These are phyloP conservation scores for Mobula hypostoma DNA, from an alignment of 2,113 vertebrate species.

Conservation along the genomic window DNA sequence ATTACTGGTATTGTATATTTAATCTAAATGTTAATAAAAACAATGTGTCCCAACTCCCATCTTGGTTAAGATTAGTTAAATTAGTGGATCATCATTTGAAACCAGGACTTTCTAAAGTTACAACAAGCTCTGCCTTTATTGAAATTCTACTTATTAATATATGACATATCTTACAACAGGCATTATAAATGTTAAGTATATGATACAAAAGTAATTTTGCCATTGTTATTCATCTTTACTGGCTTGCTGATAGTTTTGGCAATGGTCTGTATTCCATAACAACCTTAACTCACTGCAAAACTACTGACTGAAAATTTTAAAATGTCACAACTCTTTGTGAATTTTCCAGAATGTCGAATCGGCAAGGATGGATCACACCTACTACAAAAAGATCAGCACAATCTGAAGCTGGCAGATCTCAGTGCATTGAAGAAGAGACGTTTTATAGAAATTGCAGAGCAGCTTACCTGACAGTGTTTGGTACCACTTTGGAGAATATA, in stretches of 20 bases:
- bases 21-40: not conserved
- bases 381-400: not conserved
- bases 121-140: not conserved
- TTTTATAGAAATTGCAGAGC: conserved; percentile 81
- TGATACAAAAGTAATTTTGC: not conserved
- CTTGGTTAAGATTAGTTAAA: not conserved
- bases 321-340: too few species aligned
- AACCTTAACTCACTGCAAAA: not conserved
- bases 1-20: not conserved
- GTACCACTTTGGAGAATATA: conserved; percentile 82
- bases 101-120: not conserved
- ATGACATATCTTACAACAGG: not conserved
- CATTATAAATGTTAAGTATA: not conserved
- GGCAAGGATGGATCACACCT: not conserved
- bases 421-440: conserved; percentile 60
- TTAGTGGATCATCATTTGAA: not conserved
- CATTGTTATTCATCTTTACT: not conserved
- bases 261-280: not conserved
- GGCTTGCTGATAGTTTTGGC: not conserved
- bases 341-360: conserved; percentile 28
- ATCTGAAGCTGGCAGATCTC: conserved; percentile 49
- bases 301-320: not conserved
- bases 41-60: not conserved
- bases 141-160: not conserved
- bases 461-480: conserved; percentile 75